Evolutionary conservation across 2,797 vertebrate genomes (phyloP).

Genomic region (Labeo calbasu): DNA sequence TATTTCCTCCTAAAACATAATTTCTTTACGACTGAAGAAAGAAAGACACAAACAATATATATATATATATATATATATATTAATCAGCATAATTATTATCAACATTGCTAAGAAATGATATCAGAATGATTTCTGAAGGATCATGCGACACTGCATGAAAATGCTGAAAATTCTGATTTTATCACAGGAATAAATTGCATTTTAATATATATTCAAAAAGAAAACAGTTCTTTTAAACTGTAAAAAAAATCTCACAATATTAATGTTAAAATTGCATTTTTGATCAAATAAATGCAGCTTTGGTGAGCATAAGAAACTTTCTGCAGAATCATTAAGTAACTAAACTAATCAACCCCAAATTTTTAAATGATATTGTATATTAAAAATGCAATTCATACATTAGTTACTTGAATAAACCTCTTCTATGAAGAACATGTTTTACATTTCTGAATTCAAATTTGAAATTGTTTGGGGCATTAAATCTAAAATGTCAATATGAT

Average conservation of each 20-base stretch:
- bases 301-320: not conserved
- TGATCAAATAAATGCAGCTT: not conserved
- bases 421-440: not conserved
- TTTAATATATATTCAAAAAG: not conserved
- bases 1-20: no score
- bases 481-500: not conserved
- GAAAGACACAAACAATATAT: no score
- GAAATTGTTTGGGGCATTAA: not conserved
- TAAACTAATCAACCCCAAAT: not conserved
- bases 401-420: not conserved
- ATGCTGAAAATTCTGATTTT: not conserved
- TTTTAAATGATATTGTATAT: not conserved
- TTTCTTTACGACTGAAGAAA: no score
- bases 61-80: no score
- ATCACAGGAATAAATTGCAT: not conserved
- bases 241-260: not conserved
- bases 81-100: no score
- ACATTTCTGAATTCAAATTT: not conserved
- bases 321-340: not conserved
- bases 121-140: not conserved
- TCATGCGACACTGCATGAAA: no score
- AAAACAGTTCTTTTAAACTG: not conserved
- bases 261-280: not conserved
- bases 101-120: not conserved
- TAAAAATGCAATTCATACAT: not conserved